These are phyloP conservation scores for Syndactyla subalaris DNA, from an alignment of 2,797 vertebrate genomes.

Conservation along the genomic window DNA sequence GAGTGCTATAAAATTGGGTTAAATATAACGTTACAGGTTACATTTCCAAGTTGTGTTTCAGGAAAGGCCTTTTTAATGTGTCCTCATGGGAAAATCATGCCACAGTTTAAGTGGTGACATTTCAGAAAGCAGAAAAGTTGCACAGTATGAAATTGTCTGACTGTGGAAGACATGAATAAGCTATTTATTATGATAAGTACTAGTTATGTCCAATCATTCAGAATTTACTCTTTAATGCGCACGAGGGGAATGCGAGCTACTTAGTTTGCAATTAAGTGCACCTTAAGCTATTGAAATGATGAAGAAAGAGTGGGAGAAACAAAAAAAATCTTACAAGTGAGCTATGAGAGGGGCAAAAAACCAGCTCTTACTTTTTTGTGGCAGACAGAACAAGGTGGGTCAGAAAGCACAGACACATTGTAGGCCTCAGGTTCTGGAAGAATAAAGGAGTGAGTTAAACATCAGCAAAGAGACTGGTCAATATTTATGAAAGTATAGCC, in stretches of 20 bases:
- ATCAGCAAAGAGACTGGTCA: background rate
- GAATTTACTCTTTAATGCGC: conserved; percentile 22
- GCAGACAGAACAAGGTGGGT: background rate
- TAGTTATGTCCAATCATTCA: conserved; percentile 41
- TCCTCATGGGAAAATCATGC: conserved; percentile 47
- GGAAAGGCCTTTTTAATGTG: conserved; percentile 25
- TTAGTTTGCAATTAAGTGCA: conserved; percentile 61
- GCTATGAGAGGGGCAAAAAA: background rate
- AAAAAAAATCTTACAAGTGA: background rate
- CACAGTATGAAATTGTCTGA: conserved; percentile 28
- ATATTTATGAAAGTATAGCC: background rate
- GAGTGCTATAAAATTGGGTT: conserved; percentile 36
- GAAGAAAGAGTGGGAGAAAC: conserved; percentile 8
- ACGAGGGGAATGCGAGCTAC: background rate
- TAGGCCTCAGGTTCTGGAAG: background rate
- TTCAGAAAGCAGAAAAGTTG: conserved; percentile 14
- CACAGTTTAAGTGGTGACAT: conserved; percentile 31
- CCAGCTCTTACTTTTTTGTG: background rate
- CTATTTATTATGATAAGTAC: conserved; percentile 45
- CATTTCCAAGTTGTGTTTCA: conserved; percentile 16
- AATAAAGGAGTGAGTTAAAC: background rate
- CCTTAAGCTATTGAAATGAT: background rate
- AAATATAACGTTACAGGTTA: background rate
- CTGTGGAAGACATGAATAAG: conserved; percentile 44
- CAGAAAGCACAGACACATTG: background rate